Conservation (phyloP, 2,888 invertebrate species). For the Netelia inedita region DNA sequence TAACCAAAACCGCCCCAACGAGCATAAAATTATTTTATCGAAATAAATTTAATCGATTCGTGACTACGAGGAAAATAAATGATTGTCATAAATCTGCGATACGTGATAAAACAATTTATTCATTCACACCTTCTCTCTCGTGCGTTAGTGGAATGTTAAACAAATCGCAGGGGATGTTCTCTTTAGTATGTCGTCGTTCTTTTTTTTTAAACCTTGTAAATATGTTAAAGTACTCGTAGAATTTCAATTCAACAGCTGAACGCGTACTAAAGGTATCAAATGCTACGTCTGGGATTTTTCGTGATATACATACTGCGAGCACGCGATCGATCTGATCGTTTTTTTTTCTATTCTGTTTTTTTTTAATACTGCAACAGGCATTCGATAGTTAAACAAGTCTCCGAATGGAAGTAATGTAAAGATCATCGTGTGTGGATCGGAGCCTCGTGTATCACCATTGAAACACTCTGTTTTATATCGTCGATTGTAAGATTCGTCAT, state of each 20-base stretch:
- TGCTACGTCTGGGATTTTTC: constrained; percentile 64
- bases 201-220: constrained; percentile 38
- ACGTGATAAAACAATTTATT: constrained; percentile 69
- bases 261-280: constrained; percentile 74
- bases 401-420: constrained; percentile 66
- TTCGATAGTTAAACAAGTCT: constrained; percentile 58
- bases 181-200: constrained; percentile 9
- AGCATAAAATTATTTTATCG: background rate
- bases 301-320: constrained; percentile 42
- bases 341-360: constrained; percentile 21
- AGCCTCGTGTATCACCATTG: constrained; percentile 42
- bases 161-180: constrained; percentile 52
- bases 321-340: constrained; percentile 36
- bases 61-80: constrained; percentile 15
- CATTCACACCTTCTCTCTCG: constrained; percentile 71
- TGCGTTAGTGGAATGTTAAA: constrained; percentile 78
- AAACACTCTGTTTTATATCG: constrained; percentile 46
- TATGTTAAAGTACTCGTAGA: constrained; percentile 69
- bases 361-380: constrained; percentile 63
- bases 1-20: background rate
- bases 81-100: constrained; percentile 31
- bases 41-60: constrained; percentile 8
- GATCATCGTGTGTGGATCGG: constrained; percentile 53
- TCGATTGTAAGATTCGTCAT: constrained; percentile 55
- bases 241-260: constrained; percentile 68